Evolutionary conservation across 2,888 invertebrate genomes (phyloP).

Genomic region (Melieria crassipennis): DNA sequence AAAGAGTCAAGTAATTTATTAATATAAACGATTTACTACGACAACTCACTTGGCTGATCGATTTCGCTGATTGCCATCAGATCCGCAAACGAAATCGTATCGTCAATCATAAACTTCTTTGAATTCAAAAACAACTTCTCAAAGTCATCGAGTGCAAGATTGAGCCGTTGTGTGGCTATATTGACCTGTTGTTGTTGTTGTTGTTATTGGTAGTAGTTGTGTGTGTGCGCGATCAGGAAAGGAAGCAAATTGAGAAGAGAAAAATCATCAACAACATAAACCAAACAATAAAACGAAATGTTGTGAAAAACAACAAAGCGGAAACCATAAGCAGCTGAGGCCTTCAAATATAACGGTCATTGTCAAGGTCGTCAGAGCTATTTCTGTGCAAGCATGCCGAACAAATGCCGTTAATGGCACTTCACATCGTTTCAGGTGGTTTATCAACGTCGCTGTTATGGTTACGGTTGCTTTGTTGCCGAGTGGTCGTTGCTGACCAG

Average conservation of each 20-base stretch:
- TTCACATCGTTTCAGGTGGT: too few relatives aligned
- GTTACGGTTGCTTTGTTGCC: background rate
- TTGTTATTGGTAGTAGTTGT: background rate
- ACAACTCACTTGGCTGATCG: conserved; percentile 76
- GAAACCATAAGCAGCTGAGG: background rate
- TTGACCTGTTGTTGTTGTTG: conserved; percentile 48
- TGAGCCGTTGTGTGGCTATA: conserved; percentile 66
- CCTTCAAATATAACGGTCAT: conserved; percentile 23
- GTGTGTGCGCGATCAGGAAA: background rate
- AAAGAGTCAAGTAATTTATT: background rate
- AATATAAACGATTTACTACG: background rate
- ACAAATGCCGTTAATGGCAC: too few relatives aligned
- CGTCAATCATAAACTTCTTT: conserved; percentile 70
- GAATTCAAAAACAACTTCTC: conserved; percentile 68
- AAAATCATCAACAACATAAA: background rate
- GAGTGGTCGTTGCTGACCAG: background rate
- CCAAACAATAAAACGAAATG: conserved; percentile 9
- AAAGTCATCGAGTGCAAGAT: conserved; percentile 70
- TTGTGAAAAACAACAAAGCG: conserved; percentile 13
- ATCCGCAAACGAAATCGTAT: conserved; percentile 76
- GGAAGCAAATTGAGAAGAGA: background rate
- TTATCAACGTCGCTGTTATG: too few relatives aligned
- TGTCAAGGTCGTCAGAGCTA: conserved; percentile 23
- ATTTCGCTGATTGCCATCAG: conserved; percentile 79
- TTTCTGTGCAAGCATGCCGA: background rate